Conservation (phyloP, 2,888 invertebrate genomes). For the Gisinianus flammeolus region DNA sequence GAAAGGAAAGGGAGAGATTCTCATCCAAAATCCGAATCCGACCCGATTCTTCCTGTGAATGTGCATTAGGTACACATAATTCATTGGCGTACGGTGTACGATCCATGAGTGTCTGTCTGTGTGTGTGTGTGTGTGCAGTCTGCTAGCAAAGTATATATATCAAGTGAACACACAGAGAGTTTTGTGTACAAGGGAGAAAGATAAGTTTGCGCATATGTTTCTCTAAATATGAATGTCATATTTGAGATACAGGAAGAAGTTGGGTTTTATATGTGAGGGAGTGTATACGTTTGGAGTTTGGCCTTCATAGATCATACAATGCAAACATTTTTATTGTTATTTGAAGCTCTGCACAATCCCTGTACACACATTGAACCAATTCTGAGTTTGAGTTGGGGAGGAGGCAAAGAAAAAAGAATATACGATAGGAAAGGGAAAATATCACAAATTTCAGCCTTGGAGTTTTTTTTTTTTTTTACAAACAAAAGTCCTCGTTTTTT, state of each 20-base stretch:
- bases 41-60: conserved; percentile 21
- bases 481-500: no score
- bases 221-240: neutral
- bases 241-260: neutral
- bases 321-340: conserved; percentile 18
- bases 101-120: neutral
- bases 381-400: no score
- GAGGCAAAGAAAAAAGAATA: no score
- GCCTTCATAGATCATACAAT: conserved; percentile 17
- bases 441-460: no score
- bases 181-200: neutral
- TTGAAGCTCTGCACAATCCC: conserved; percentile 21
- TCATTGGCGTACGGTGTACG: neutral
- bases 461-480: no score
- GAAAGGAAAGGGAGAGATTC: conserved; percentile 8
- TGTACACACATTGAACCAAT: neutral
- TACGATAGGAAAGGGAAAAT: no score
- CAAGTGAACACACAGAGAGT: neutral
- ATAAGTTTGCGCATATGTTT: neutral
- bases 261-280: neutral
- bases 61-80: conserved; percentile 23
- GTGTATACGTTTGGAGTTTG: neutral
- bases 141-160: neutral
- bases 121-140: neutral
- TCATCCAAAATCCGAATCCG: conserved; percentile 3